Percentiles rank a stretch among this genome's conserved stretches.
These are phyloP conservation scores for Enteromius thamalakanensis DNA, from an alignment of 2,797 vertebrate species.

Conservation along the genomic window DNA sequence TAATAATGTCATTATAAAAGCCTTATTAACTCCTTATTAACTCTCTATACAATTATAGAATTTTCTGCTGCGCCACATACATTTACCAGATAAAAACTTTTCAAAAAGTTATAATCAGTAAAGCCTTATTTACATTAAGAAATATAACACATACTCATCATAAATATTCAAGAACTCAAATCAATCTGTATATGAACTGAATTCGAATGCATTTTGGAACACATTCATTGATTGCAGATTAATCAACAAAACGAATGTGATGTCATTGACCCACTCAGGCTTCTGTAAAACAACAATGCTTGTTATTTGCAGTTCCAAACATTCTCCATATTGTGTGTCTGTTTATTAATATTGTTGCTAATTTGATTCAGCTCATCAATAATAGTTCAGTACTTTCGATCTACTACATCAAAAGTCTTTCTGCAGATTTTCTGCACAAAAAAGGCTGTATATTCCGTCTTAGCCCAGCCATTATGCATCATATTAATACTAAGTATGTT, in stretches of 20 bases:
- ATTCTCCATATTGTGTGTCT: background rate
- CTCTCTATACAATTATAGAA: background rate
- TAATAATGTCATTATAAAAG: background rate
- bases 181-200: background rate
- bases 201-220: background rate
- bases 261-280: too few species aligned
- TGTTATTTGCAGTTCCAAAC: background rate
- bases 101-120: background rate
- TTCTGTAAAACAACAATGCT: too few species aligned
- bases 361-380: background rate
- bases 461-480: background rate
- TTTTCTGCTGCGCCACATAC: background rate
- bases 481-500: background rate
- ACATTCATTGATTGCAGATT: too few species aligned
- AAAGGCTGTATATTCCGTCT: background rate
- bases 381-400: background rate
- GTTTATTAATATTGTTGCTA: background rate
- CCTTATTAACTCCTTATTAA: background rate
- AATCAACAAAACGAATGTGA: too few species aligned
- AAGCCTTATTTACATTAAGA: background rate
- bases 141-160: background rate
- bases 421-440: background rate
- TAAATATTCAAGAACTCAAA: background rate
- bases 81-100: background rate
- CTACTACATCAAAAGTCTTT: background rate